phyloP scores from a whole-genome alignment of 2,888 invertebrate species.

The Napeogenes inachia region DNA sequence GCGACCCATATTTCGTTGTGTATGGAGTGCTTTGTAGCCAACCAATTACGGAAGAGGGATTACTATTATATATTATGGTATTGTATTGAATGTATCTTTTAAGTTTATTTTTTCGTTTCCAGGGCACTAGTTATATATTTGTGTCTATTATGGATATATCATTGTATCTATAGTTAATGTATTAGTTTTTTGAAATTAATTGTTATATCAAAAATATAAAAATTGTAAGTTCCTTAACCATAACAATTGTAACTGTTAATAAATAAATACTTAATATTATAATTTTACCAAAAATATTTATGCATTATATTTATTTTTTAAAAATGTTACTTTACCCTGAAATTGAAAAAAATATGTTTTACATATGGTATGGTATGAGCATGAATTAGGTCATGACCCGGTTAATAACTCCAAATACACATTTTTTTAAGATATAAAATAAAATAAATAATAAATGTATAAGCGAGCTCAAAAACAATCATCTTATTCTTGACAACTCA shows the following conservation, averaged over 20 bases:
- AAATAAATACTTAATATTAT: not conserved
- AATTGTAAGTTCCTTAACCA: too few relatives aligned
- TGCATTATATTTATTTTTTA: not conserved
- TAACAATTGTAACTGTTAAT: not conserved
- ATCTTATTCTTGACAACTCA: too few relatives aligned
- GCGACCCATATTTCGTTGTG: slow-evolving; percentile 27
- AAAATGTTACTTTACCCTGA: not conserved
- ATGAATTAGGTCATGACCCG: slow-evolving; percentile 3
- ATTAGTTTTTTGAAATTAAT: too few relatives aligned
- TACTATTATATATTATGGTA: slow-evolving; percentile 16
- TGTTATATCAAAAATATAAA: too few relatives aligned
- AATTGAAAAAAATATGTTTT: slow-evolving; percentile 1
- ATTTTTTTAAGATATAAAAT: not conserved
- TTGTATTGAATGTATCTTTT: not conserved
- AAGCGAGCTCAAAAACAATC: too few relatives aligned
- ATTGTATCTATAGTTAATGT: too few relatives aligned
- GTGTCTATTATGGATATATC: too few relatives aligned
- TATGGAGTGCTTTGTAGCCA: slow-evolving; percentile 27
- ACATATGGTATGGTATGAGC: not conserved
- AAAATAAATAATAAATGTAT: not conserved
- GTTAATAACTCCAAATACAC: not conserved
- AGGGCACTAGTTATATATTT: not conserved
- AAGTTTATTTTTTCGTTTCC: not conserved
- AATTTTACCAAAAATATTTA: not conserved
- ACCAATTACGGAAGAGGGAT: slow-evolving; percentile 27